These are phyloP conservation scores for Phrynosoma platyrhinos DNA, from an alignment of 2,113 vertebrate species.

Conservation along the genomic window DNA sequence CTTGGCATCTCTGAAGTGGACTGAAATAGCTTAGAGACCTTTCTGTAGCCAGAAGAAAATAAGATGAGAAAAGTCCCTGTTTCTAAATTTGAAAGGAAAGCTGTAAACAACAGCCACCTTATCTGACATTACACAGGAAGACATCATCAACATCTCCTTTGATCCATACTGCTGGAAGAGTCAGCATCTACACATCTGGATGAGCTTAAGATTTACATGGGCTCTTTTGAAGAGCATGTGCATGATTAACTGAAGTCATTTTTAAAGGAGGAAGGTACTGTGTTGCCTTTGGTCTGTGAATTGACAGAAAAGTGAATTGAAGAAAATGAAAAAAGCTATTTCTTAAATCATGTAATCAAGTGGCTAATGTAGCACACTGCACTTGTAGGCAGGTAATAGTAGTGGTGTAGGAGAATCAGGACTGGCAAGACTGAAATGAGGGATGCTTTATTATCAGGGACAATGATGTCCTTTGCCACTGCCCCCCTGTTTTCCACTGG, in stretches of 20 bases:
- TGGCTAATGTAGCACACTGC: not conserved
- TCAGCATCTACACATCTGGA: too few relatives aligned
- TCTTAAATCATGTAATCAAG: not conserved
- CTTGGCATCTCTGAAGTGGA: constrained; percentile 51
- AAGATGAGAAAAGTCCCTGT: constrained; percentile 63
- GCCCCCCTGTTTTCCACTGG: too few relatives aligned
- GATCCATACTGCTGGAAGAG: not conserved
- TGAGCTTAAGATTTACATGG: not conserved
- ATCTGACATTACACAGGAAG: constrained; percentile 37
- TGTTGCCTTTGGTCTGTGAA: not conserved
- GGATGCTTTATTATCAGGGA: too few relatives aligned
- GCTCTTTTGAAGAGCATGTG: constrained; percentile 16
- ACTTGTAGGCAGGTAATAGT: too few relatives aligned
- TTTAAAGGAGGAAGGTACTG: constrained; percentile 21
- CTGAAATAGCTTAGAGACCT: constrained; percentile 56
- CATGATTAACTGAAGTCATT: constrained; percentile 22
- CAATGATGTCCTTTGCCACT: too few relatives aligned
- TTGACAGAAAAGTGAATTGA: not conserved
- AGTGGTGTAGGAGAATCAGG: too few relatives aligned
- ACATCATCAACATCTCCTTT: constrained; percentile 43
- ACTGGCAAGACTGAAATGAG: too few relatives aligned
- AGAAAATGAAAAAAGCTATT: not conserved
- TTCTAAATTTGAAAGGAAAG: constrained; percentile 70
- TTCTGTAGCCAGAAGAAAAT: constrained; percentile 59
- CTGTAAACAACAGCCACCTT: constrained; percentile 54